These are phyloP conservation scores for Myodes glareolus DNA, from an alignment of 2,113 vertebrate species.

Conservation along the genomic window DNA sequence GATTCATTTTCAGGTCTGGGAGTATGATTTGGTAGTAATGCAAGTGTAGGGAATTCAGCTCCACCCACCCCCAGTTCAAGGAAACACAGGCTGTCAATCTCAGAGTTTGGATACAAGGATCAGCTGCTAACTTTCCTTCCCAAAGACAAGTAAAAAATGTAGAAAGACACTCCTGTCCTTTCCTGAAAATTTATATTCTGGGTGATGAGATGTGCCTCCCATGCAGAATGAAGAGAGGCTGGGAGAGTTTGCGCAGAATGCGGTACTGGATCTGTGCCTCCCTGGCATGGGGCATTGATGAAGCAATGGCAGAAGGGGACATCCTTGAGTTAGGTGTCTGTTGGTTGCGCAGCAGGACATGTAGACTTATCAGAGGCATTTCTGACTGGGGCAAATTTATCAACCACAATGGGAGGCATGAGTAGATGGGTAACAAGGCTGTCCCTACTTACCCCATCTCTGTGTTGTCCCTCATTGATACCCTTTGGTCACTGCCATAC, in stretches of 20 bases:
- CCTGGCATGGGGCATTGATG: too few species aligned
- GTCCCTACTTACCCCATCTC: neutral
- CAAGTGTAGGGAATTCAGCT: neutral
- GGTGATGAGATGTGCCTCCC: neutral
- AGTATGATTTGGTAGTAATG: neutral
- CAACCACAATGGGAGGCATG: neutral
- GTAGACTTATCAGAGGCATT: neutral
- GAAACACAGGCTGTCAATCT: neutral
- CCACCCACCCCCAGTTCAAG: neutral
- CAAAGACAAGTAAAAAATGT: conserved; percentile 1
- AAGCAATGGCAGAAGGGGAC: neutral
- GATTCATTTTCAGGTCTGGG: neutral
- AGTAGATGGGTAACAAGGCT: neutral
- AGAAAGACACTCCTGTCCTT: neutral
- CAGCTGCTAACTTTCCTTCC: neutral
- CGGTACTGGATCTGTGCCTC: neutral
- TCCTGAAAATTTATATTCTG: conserved; percentile 1
- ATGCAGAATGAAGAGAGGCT: neutral
- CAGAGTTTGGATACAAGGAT: neutral
- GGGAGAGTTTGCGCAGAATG: neutral
- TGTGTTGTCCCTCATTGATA: neutral
- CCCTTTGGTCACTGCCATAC: neutral
- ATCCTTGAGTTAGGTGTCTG: neutral
- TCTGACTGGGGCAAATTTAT: neutral
- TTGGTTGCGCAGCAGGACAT: neutral